phyloP scores from a whole-genome alignment of 2,113 vertebrate genomes.

The Terrapene triunguis region DNA sequence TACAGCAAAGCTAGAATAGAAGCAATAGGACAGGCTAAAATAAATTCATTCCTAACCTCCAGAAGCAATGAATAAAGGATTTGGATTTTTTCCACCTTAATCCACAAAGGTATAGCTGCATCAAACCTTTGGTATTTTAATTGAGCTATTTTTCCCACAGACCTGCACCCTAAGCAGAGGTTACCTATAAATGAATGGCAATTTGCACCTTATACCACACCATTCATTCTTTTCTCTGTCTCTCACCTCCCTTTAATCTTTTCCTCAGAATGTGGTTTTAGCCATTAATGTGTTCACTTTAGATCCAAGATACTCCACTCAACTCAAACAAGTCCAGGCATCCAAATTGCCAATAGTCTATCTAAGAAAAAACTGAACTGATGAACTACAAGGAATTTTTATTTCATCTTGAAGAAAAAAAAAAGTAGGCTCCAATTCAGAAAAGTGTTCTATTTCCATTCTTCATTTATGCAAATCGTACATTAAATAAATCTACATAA shows the following conservation, averaged over 20 bases:
- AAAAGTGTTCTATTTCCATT: conserved; percentile 72
- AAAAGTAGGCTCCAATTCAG: conserved; percentile 51
- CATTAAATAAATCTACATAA: conserved; percentile 78
- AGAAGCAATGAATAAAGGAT: background rate
- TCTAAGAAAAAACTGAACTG: conserved; percentile 33
- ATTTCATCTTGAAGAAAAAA: conserved; percentile 58
- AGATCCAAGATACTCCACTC: conserved; percentile 42
- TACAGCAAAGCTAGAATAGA: background rate
- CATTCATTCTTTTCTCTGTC: background rate
- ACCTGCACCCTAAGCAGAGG: background rate
- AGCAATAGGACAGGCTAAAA: background rate
- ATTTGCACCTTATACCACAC: background rate
- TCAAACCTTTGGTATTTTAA: background rate
- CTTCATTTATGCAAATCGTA: conserved; percentile 78
- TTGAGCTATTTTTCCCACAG: background rate
- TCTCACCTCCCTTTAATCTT: conserved; percentile 35
- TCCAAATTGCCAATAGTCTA: conserved; percentile 24
- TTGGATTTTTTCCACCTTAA: background rate
- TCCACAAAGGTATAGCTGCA: background rate
- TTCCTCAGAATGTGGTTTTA: conserved; percentile 52
- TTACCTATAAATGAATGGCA: background rate
- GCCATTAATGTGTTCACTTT: background rate
- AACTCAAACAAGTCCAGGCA: conserved; percentile 44
- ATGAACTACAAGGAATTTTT: conserved; percentile 44
- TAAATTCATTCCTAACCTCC: background rate